Percentiles rank a stretch among this genome's conserved stretches.
Conservation (phyloP, 1,140 invertebrate species). For the Maconellicoccus hirsutus region DNA sequence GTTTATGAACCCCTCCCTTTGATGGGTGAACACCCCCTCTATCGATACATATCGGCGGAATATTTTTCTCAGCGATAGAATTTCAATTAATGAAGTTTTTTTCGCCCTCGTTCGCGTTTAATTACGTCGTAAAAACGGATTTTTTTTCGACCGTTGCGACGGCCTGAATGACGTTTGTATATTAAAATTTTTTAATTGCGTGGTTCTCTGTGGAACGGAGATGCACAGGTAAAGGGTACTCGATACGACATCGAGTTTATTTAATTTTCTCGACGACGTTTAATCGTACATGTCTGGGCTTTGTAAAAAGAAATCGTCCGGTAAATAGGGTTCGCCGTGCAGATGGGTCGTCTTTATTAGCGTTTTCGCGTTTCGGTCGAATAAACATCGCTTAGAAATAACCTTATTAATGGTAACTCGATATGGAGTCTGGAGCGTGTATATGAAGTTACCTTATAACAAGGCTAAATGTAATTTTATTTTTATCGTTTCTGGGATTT, state of each 20-base stretch:
- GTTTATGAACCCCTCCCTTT: not conserved
- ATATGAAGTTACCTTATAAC: too few relatives aligned
- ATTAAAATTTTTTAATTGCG: too few relatives aligned
- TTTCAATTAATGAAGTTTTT: not conserved
- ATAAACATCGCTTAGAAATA: not conserved
- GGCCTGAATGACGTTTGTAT: too few relatives aligned
- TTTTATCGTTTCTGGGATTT: slow-evolving; percentile 3
- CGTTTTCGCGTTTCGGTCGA: not conserved
- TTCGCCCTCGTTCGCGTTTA: not conserved
- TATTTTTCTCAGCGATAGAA: not conserved
- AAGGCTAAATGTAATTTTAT: not conserved
- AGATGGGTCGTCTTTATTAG: not conserved
- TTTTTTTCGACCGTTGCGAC: too few relatives aligned
- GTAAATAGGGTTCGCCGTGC: not conserved
- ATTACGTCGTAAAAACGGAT: slow-evolving; percentile 1
- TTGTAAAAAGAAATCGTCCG: not conserved
- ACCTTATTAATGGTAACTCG: slow-evolving; percentile 16
- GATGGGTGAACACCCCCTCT: not conserved
- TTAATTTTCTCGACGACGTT: too few relatives aligned
- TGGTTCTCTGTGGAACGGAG: too few relatives aligned
- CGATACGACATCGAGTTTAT: too few relatives aligned
- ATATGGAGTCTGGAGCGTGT: not conserved
- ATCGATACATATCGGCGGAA: not conserved
- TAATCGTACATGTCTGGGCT: too few relatives aligned
- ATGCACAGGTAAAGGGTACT: too few relatives aligned